A percentile compares a stretch with the other conserved stretches of the same genome.
Evolutionary conservation across 2,797 vertebrate species (phyloP).

Genomic region (Gadopsis marmoratus): DNA sequence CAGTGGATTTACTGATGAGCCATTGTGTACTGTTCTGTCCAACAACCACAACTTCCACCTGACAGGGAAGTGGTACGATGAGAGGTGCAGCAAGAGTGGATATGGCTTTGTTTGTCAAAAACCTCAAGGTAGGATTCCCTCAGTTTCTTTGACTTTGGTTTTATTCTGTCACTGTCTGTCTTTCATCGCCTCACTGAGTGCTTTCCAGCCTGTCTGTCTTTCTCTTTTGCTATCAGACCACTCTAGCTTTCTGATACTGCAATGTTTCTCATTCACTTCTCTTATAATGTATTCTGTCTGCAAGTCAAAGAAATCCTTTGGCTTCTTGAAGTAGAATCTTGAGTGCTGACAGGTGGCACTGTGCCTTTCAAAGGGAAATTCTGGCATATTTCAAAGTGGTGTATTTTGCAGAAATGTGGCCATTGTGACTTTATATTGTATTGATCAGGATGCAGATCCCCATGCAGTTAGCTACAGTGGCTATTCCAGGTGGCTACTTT

Average conservation of each 20-base stretch:
- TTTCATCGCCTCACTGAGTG: background rate
- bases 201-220: conserved; percentile 1
- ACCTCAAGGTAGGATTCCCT: conserved; percentile 85
- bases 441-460: background rate
- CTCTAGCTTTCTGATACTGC: conserved; percentile 11
- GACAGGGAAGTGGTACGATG: conserved; percentile 95
- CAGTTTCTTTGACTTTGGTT: background rate
- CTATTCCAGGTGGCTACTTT: background rate
- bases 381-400: background rate
- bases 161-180: background rate
- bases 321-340: background rate
- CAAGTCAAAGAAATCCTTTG: background rate
- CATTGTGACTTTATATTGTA: background rate
- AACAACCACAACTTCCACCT: conserved; percentile 92
- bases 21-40: conserved; percentile 89
- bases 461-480: background rate
- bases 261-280: background rate
- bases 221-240: conserved; percentile 1
- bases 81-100: conserved; percentile 87
- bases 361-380: background rate
- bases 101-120: conserved; percentile 96
- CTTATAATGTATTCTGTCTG: background rate
- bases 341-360: background rate
- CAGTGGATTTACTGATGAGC: conserved; percentile 68
- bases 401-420: background rate